Evolutionary conservation across 2,113 vertebrate genomes (phyloP), one percentile per base, ranked within the genome.

Genomic region (Phalacrocorax brasilianus): DNA sequence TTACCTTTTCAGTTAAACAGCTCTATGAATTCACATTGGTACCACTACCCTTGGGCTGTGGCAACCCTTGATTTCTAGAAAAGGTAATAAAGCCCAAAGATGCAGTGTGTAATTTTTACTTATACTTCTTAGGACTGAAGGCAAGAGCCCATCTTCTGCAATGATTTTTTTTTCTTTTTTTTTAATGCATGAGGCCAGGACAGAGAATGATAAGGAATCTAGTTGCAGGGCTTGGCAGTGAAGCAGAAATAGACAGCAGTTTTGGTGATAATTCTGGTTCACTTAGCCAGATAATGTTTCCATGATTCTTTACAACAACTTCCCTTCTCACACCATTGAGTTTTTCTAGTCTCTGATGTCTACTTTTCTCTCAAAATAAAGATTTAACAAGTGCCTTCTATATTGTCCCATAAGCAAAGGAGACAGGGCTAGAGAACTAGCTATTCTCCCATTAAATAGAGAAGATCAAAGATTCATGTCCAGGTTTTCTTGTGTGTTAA

Each of bases 291-390:
- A 55, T 90, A 91, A 85, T 52, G 81, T n/a, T 94, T 91, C 58
- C 85, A 56, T 83, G 77, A 93, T 72, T 93, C 89, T 91, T 85
- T 89, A 87, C 87, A 92, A 88, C 63, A 76, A 80, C 63, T 94
- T 92, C 40, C 30, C 56, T 78, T 81, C 89, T 62, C 81, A 85
- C 16, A 26, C 26, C 59, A 77, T 27, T 93, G 82, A 83, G 58
- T 55, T 85, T 91, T 88, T 77, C 79, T 63, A 30, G 28, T 71
- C 62, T 55, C 85, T 71, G 49, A 32, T 40, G 81, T 35, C 47
- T 85, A 58, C 47, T 85, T 94, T 93, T 77, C 58, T 89, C 53
- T 77, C 63, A 42, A 71, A 77, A 44, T 65, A 76, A 85, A 35
- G 63, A 33, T 63, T 67, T 74, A 91, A 63, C 32, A 59, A 63